Conservation (phyloP, 1,140 invertebrate genomes). For the Drepana arcuata region DNA sequence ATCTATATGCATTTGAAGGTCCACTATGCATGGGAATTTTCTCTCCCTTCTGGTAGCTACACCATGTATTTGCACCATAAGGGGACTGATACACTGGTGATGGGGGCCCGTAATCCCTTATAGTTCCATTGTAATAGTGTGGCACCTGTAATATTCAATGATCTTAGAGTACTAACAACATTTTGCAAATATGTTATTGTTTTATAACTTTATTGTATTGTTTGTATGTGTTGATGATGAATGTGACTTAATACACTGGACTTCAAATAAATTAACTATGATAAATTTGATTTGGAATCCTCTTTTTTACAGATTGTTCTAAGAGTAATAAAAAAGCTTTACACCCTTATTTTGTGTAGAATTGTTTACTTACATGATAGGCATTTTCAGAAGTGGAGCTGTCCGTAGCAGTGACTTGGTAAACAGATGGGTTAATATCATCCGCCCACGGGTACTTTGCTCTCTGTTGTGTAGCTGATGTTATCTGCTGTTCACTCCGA, state of each 20-base stretch:
- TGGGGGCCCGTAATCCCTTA: constrained; percentile 43
- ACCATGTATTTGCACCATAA: constrained; percentile 45
- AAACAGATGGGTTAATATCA: constrained; percentile 46
- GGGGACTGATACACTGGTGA: constrained; percentile 65
- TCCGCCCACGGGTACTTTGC: constrained; percentile 65
- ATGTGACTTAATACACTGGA: no score
- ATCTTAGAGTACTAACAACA: neutral
- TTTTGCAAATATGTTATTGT: no score
- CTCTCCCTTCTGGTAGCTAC: constrained; percentile 38
- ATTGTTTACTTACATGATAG: constrained; percentile 44
- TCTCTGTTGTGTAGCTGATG: constrained; percentile 55
- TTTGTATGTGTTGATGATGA: no score
- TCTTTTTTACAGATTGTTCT: no score
- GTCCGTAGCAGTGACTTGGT: constrained; percentile 56
- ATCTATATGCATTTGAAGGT: constrained; percentile 34
- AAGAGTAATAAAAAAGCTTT: neutral
- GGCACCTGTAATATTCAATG: constrained; percentile 38
- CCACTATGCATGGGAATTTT: constrained; percentile 19
- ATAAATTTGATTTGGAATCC: no score
- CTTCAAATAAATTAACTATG: no score
- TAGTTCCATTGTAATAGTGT: constrained; percentile 48
- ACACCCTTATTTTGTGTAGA: neutral
- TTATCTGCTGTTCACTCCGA: constrained; percentile 57
- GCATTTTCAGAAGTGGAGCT: constrained; percentile 63
- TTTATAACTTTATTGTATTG: no score